Evolutionary conservation across 1,140 invertebrate species (phyloP), one percentile per base, ranked within the genome.

Genomic region (Oryctes rhinoceros): DNA sequence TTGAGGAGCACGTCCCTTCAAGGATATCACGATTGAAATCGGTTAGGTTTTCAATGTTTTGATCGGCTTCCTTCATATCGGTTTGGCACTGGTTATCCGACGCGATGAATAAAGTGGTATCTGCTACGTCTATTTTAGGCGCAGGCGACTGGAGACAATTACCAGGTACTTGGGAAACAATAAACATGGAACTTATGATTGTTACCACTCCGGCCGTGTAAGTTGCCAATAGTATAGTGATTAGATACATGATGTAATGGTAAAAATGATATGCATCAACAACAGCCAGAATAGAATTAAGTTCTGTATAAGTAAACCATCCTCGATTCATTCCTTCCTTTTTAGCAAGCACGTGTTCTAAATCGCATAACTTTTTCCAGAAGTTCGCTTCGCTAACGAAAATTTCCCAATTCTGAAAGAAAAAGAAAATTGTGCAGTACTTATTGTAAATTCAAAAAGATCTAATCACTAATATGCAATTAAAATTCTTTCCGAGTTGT

Each of bases 231-330:
- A 94, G 90, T 35, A 94, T 91, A 3, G 91, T 88, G 65, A 93
- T 90, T 47, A 94, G 91, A 79, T 91, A 90, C 18, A 91, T 83
- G 49, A 93, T 83, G 79, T 90, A 90, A 80, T 90, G 90, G 62
- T 90, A 88, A 30, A 94, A 82, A 24, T 88, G 84, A 35, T 87
- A 79, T 74, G 90, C 83, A 81, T 91, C 89, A 80, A 90, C 85
- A 53, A 87, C 88, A 65, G 92, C 89, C 80, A 92, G 85, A 39
- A 96, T 85, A 79, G 91, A 91, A 80, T 90, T 88, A 30, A 97
- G 86, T 89, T 98, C 96, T 1, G 93, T 91, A 84, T 97, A 98
- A 0, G 96, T 95, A 84, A 96, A 94, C 93, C 94, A 97, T 0
- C 95, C 95, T 59, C 92, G 89, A 53, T 39, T 62, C 37, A 89